These are phyloP conservation scores for Halcyon smyrnensis DNA, from an alignment of 2,797 vertebrate species.

Conservation along the genomic window DNA sequence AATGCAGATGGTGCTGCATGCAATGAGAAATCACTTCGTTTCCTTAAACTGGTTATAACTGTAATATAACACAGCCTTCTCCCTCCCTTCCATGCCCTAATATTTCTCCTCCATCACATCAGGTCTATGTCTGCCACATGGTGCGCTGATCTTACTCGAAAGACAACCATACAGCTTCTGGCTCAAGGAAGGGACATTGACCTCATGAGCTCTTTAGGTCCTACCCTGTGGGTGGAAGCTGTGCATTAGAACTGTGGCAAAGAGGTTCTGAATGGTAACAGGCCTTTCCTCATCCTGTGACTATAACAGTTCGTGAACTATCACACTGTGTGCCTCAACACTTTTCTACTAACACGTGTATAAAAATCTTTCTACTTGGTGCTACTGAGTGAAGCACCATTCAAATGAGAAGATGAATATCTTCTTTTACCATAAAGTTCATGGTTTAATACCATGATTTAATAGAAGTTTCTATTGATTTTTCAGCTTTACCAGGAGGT, in stretches of 20 bases:
- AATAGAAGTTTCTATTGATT: constrained; percentile 3
- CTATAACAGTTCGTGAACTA: not conserved
- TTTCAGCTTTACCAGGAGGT: constrained; percentile 93
- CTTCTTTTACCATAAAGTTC: not conserved
- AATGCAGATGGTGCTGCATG: not conserved
- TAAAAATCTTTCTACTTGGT: not conserved
- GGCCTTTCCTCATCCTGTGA: not conserved
- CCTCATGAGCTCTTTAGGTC: not conserved
- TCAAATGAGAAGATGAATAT: not conserved
- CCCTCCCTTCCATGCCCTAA: not conserved
- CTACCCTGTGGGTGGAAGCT: not conserved
- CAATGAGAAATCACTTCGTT: not conserved
- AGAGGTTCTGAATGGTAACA: not conserved
- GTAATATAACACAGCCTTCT: not conserved
- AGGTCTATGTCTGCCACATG: not conserved
- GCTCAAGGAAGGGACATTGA: not conserved
- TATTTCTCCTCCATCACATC: not conserved
- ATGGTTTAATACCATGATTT: not conserved
- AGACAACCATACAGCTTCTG: not conserved
- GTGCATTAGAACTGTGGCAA: not conserved
- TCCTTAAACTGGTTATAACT: not conserved
- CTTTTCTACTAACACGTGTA: not conserved
- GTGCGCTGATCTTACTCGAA: not conserved
- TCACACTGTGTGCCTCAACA: not conserved
- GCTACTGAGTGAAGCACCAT: not conserved